Base-by-base conservation (phyloP, 2,113 vertebrate species). In the Empidonax traillii region DNA sequence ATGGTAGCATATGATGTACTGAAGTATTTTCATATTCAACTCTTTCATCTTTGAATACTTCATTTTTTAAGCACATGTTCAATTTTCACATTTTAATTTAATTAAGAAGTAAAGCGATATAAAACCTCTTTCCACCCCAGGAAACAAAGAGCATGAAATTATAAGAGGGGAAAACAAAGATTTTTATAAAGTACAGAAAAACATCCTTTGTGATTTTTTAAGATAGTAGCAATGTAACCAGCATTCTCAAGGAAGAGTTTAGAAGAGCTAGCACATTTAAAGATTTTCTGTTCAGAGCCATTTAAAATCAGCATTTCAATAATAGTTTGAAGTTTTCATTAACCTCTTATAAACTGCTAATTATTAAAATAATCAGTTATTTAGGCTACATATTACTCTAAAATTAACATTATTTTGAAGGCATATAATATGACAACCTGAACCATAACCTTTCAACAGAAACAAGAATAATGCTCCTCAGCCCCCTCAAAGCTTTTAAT, bases 11-110 rank as follows among this genome's bases (percentile, higher is more conserved):
- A 80, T 43, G 65, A 66, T 5, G 6, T 68, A 67, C 8, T 0
- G 0, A 84, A 81, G 13, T 87, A 46, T 68, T 90, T 82, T 81
- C 33, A 49, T 24, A 87, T 72, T 94, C 43, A 58, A 30, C 10
- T 63, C 55, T 72, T 44, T 55, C 71, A 68, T 55, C 6, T 88
- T 61, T 44, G 8, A 67, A 52, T 71, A 55, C 3, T 31, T 88
- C 3, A 58, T 63, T 67, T 55, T 81, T 83, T 52, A 95, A 84
- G 21, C 24, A 41, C 1, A 1, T 53, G 62, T 71, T 85, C 37
- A 49, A 75, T 77, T 88, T 91, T 82, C 19, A 72, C 19, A 79
- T 52, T 88, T 76, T 72, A 71, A 91, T 81, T 84, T 46, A 37
- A 52, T 77, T 72, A 90, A 82, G 35, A 72, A 72, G 88, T 62